A percentile compares a stretch with the other conserved stretches of the same genome.
Evolutionary conservation across 2,888 invertebrate genomes (phyloP).

Genomic region (Tetropium fuscum): DNA sequence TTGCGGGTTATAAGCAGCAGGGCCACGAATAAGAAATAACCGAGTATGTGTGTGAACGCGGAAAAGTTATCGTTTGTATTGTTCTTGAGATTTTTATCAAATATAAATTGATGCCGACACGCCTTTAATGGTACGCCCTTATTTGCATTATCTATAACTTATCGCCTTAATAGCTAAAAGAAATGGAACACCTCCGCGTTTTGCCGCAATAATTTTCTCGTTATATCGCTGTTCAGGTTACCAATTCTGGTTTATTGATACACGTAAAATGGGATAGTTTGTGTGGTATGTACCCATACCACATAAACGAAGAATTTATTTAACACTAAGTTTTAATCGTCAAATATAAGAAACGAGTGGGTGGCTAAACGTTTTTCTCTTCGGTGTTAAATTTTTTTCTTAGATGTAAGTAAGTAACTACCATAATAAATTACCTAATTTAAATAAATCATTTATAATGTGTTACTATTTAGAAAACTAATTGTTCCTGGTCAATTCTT

Average conservation of each 20-base stretch:
- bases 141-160: conserved; percentile 22
- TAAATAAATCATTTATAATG: too few relatives aligned
- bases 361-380: not conserved
- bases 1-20: conserved; percentile 3
- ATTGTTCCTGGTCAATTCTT: too few relatives aligned
- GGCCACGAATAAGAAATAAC: not conserved
- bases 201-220: conserved; percentile 1
- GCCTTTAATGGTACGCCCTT: conserved; percentile 26
- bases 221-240: not conserved
- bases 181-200: conserved; percentile 1
- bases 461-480: too few relatives aligned
- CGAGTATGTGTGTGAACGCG: conserved; percentile 14
- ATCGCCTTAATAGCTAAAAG: conserved; percentile 10
- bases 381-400: too few relatives aligned
- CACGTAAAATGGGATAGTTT: not conserved
- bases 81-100: conserved; percentile 28
- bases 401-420: too few relatives aligned
- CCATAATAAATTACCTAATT: too few relatives aligned
- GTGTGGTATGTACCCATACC: not conserved
- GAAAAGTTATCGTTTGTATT: conserved; percentile 24
- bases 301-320: not conserved
- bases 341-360: too few relatives aligned
- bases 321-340: not conserved
- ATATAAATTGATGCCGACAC: conserved; percentile 27
- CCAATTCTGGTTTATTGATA: not conserved